Percentiles rank a stretch among this genome's conserved stretches.
phyloP scores from a whole-genome alignment of 2,888 invertebrate genomes.

The Tachina fera region DNA sequence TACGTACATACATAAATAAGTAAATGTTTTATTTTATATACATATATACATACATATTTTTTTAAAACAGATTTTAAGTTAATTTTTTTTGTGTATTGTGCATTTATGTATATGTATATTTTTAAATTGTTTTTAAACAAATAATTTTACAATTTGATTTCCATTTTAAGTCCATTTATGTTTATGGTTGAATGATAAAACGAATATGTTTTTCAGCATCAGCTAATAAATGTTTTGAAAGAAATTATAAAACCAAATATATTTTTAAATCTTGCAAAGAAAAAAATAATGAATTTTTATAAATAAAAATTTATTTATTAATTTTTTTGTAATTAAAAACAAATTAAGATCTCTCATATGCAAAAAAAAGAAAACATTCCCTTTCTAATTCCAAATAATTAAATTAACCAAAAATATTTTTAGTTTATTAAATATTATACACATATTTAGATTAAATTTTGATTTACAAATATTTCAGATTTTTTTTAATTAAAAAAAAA shows the following conservation, averaged over 20 bases:
- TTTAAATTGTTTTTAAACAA: no score
- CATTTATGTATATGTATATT: no score
- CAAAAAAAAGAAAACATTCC: conserved; percentile 64
- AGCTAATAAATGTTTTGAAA: conserved; percentile 44
- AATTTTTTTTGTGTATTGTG: not conserved
- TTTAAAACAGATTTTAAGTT: not conserved
- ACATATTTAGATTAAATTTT: conserved; percentile 1
- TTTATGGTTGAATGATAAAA: no score
- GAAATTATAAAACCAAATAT: conserved; percentile 20
- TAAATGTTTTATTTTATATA: conserved; percentile 52
- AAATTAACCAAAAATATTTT: conserved; percentile 48
- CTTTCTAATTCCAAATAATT: conserved; percentile 45
- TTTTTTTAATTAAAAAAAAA: not conserved
- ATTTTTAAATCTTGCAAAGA: conserved; percentile 16
- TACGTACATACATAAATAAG: no score
- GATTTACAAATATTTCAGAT: not conserved
- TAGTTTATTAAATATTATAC: not conserved
- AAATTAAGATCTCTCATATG: conserved; percentile 48
- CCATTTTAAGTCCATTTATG: no score
- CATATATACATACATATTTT: no score
- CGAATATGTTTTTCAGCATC: no score
- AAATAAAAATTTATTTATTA: conserved; percentile 30
- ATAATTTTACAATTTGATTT: no score
- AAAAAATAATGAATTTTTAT: conserved; percentile 25
- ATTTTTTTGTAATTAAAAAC: conserved; percentile 38